phyloP scores from a whole-genome alignment of 2,797 vertebrate genomes.

The Microhierax caerulescens region DNA sequence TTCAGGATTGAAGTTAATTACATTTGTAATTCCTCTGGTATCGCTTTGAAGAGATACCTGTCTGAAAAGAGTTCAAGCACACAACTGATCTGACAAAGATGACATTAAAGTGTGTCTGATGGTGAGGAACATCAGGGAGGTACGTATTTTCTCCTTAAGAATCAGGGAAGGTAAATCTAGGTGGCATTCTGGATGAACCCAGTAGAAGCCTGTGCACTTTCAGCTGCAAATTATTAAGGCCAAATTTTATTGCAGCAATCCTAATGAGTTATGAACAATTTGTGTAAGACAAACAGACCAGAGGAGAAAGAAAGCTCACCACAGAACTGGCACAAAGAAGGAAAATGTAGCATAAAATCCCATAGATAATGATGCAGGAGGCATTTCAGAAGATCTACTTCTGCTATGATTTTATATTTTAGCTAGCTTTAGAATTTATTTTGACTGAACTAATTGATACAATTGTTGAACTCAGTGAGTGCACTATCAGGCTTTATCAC shows the following conservation, averaged over 20 bases:
- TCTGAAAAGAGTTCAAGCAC: not conserved
- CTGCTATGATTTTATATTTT: not conserved
- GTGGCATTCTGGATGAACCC: not conserved
- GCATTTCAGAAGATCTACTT: not conserved
- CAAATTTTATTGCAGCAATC: not conserved
- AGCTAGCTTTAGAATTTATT: not conserved
- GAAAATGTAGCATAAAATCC: not conserved
- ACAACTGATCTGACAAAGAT: not conserved
- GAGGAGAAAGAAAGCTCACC: not conserved
- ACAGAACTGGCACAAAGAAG: not conserved
- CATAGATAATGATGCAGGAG: not conserved
- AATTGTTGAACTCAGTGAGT: not conserved
- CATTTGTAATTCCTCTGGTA: not conserved
- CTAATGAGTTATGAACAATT: not conserved
- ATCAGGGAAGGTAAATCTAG: not conserved
- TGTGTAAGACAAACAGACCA: not conserved
- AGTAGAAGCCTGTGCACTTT: not conserved
- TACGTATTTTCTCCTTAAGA: not conserved
- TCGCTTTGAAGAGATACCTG: not conserved
- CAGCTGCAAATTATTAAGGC: not conserved
- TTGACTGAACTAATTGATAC: not conserved
- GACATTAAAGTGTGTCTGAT: not conserved
- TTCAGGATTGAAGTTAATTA: not conserved
- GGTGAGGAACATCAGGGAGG: not conserved
- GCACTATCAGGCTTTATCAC: not conserved